phyloP scores from a whole-genome alignment of 1,140 invertebrate species.

The Bathynomus jamesi region DNA sequence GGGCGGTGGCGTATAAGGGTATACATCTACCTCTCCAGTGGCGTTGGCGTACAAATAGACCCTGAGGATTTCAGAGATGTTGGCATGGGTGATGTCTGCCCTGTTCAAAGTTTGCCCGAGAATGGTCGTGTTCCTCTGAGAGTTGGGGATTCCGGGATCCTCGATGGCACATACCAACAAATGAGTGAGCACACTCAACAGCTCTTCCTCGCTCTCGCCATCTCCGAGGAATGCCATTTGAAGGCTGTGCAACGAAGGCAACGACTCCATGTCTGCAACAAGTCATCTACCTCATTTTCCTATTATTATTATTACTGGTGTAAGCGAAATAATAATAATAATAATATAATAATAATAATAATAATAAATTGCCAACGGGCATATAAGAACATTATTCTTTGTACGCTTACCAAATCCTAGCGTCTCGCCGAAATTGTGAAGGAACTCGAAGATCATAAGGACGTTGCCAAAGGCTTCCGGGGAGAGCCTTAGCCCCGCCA shows the following conservation, averaged over 20 bases:
- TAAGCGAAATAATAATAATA: constrained; percentile 17
- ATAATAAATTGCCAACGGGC: too few relatives aligned
- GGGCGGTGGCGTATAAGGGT: too few relatives aligned
- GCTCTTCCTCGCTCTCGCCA: constrained; percentile 76
- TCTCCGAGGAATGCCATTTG: constrained; percentile 76
- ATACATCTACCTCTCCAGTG: constrained; percentile 73
- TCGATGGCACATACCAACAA: constrained; percentile 83
- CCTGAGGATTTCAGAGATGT: constrained; percentile 82
- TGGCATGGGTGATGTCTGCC: constrained; percentile 81
- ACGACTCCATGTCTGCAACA: constrained; percentile 67
- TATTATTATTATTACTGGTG: too few relatives aligned
- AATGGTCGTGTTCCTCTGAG: constrained; percentile 72
- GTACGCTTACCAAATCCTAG: constrained; percentile 83
- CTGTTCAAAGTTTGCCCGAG: constrained; percentile 83
- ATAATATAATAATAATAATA: not conserved
- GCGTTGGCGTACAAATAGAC: constrained; percentile 81
- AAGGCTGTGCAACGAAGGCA: constrained; percentile 75
- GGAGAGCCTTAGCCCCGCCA: constrained; percentile 69
- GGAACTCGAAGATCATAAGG: constrained; percentile 89
- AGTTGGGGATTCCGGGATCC: constrained; percentile 87
- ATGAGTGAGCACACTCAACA: constrained; percentile 79
- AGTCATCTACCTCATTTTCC: too few relatives aligned
- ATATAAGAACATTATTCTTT: too few relatives aligned
- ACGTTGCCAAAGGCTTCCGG: constrained; percentile 83
- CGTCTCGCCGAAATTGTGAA: constrained; percentile 90